Percentiles rank a stretch among this genome's conserved stretches.
phyloP scores from a whole-genome alignment of 2,888 invertebrate species.

The Meteorus colon region DNA sequence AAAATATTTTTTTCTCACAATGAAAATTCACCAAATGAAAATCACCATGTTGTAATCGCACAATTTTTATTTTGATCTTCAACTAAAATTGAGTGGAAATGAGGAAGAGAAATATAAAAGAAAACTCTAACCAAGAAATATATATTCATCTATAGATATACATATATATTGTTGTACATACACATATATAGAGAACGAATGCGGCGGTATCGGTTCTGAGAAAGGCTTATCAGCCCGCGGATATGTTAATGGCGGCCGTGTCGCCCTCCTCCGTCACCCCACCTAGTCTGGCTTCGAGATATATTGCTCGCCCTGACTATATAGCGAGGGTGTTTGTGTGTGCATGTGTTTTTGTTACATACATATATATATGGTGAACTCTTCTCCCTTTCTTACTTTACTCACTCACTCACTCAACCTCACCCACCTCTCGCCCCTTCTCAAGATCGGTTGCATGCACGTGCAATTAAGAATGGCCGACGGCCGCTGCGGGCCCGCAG shows the following conservation, averaged over 20 bases:
- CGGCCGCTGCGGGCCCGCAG: conserved; percentile 38
- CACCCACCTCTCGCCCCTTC: conserved; percentile 7
- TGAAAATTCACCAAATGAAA: too few species aligned
- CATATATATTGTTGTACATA: background rate
- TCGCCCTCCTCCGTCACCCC: conserved; percentile 55
- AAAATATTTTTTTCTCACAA: too few species aligned
- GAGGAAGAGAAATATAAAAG: conserved; percentile 45
- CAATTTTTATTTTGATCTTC: too few species aligned
- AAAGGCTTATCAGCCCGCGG: conserved; percentile 71
- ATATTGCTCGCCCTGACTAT: conserved; percentile 63
- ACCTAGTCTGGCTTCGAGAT: conserved; percentile 57
- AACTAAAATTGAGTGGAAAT: conserved; percentile 28
- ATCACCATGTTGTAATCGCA: too few species aligned
- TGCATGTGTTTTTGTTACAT: conserved; percentile 7
- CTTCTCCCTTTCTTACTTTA: conserved; percentile 4
- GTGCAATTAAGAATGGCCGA: conserved; percentile 65
- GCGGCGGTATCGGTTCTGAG: conserved; percentile 71
- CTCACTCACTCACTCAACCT: conserved; percentile 26
- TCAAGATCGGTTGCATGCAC: conserved; percentile 61
- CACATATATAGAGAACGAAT: conserved; percentile 25
- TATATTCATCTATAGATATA: background rate
- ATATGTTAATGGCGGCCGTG: conserved; percentile 73
- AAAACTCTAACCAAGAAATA: conserved; percentile 10
- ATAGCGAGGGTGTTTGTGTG: conserved; percentile 17
- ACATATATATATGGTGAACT: background rate